Base-by-base conservation (phyloP, 2,113 vertebrate genomes). In the Prinia subflava region DNA sequence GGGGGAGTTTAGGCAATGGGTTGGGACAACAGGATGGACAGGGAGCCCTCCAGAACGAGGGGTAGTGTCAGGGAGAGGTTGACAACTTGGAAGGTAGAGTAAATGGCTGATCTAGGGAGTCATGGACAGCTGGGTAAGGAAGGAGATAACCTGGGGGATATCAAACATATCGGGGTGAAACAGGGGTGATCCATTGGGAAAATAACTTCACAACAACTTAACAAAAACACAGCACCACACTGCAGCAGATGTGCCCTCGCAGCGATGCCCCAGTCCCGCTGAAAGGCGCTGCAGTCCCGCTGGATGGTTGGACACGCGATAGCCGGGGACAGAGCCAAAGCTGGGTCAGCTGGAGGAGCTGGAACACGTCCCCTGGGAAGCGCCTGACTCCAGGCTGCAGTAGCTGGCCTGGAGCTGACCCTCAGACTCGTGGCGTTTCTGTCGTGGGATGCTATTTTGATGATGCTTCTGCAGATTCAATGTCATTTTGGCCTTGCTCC, bases 271-370 rank as follows among this genome's bases (percentile, higher is more conserved):
- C 17, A 17, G 46, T 49, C 76, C 83, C 0, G 0, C 57, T 18
- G 42, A 71, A 78, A 55, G 47, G 52, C 1, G 0, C 83, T 79
- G 56, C 0, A 0, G 64, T 46, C 37, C 39, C 0, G 1, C 14
- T 2, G 13, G 50, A 9, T 7, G 59, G 49, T 11, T 81, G 90
- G 83, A 62, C 20, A 6, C 3, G 1, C 0, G 7, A 33, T 9
- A 50, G 35, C 47, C 15, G 6, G 47, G 92, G 87, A 14, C 0
- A 3, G 71, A 90, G 47, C 87, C 74, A 25, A 46, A 12, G 74
- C 6, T 18, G 11, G 84, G 44, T 87, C 84, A 90, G 33, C 65
- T 94, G 78, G 47, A n/a, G 52, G 53, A 52, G 57, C 80, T 83
- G 86, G 89, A 88, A 60, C 24, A 22, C 5, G 4, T 67, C 75